These are phyloP conservation scores for Ectemnius lituratus DNA, from an alignment of 2,888 invertebrate genomes.

Conservation along the genomic window DNA sequence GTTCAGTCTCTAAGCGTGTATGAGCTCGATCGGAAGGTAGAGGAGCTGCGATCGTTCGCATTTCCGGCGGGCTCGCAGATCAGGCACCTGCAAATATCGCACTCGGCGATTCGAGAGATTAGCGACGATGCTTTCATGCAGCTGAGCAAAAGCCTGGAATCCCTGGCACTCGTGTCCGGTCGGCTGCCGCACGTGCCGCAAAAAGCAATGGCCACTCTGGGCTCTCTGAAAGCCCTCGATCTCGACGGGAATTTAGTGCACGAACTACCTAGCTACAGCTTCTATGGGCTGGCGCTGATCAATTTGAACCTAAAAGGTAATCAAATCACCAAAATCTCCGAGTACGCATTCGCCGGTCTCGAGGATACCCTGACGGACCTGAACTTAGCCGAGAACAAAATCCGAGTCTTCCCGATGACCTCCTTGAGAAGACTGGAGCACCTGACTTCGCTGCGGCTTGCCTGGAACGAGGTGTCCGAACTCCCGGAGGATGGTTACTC, in stretches of 20 bases:
- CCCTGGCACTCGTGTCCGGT: conserved; percentile 87
- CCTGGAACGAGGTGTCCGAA: conserved; percentile 81
- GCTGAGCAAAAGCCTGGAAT: conserved; percentile 81
- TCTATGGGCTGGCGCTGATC: conserved; percentile 90
- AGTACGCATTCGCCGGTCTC: conserved; percentile 89
- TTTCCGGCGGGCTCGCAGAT: conserved; percentile 86
- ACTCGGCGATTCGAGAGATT: conserved; percentile 80
- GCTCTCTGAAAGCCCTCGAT: conserved; percentile 87
- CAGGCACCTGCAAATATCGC: conserved; percentile 87
- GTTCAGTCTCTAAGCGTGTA: conserved; percentile 93
- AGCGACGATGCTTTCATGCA: conserved; percentile 74
- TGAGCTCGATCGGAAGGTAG: conserved; percentile 90
- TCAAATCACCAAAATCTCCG: conserved; percentile 87
- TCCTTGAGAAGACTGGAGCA: conserved; percentile 87
- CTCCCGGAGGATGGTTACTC: conserved; percentile 87
- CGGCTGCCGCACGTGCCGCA: conserved; percentile 87
- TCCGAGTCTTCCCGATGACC: conserved; percentile 89
- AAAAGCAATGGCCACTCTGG: conserved; percentile 86
- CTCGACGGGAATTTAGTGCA: conserved; percentile 91
- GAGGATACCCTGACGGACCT: conserved; percentile 89
- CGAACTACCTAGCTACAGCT: conserved; percentile 91
- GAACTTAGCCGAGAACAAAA: conserved; percentile 92
- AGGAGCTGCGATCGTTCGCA: conserved; percentile 85
- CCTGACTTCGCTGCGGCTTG: conserved; percentile 83
- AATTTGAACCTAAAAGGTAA: conserved; percentile 92